A percentile compares a stretch with the other conserved stretches of the same genome.
Evolutionary conservation across 1,140 invertebrate genomes (phyloP).

Genomic region (Drosophila orosa): DNA sequence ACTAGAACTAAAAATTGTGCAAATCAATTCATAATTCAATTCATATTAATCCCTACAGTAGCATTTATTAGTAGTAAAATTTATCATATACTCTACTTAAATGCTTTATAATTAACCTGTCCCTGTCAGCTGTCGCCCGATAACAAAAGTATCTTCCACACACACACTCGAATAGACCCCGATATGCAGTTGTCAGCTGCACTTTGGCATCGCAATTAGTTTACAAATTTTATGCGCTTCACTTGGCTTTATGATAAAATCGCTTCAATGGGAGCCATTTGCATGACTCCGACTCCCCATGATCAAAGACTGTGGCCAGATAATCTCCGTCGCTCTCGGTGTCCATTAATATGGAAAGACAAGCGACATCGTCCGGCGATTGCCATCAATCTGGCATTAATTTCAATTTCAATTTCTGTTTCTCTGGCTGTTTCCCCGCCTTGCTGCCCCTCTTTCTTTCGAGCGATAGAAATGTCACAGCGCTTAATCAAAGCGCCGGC

Average conservation of each 20-base stretch:
- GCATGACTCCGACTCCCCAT: constrained; percentile 47
- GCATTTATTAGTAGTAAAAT: constrained; percentile 21
- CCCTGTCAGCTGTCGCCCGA: constrained; percentile 69
- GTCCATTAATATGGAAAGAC: constrained; percentile 67
- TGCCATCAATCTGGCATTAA: constrained; percentile 75
- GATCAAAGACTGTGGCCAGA: constrained; percentile 44
- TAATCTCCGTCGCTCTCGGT: constrained; percentile 41
- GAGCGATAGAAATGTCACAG: constrained; percentile 51
- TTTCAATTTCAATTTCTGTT: constrained; percentile 58
- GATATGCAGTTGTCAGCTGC: constrained; percentile 39
- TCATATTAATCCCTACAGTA: no score
- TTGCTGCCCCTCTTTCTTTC: constrained; percentile 2
- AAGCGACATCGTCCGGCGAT: constrained; percentile 49
- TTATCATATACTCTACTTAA: constrained; percentile 48
- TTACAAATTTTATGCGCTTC: constrained; percentile 51
- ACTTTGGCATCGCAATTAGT: constrained; percentile 42
- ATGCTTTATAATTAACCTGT: constrained; percentile 76
- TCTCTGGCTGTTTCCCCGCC: background rate
- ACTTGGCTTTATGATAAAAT: constrained; percentile 25
- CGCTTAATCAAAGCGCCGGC: constrained; percentile 50
- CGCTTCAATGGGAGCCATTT: constrained; percentile 27
- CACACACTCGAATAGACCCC: background rate
- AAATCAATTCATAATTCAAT: no score
- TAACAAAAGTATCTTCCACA: constrained; percentile 1
- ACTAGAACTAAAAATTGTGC: no score